Percentiles rank a stretch among this genome's conserved stretches.
These are phyloP conservation scores for Tetragnatha versicolor DNA, from an alignment of 1,140 invertebrate genomes.

Conservation along the genomic window DNA sequence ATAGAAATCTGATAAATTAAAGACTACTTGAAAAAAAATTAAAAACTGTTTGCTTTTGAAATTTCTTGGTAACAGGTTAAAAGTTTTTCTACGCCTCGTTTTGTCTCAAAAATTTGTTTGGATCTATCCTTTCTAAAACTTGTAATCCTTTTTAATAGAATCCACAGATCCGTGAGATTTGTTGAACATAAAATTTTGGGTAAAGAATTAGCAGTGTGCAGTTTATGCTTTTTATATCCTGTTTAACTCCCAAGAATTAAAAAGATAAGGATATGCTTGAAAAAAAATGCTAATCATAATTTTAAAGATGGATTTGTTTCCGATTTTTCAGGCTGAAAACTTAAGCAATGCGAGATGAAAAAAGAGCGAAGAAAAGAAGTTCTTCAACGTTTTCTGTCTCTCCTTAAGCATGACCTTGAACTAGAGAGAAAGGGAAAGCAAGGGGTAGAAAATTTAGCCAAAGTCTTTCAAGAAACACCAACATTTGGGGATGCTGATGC, in stretches of 20 bases:
- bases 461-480: constrained; percentile 88
- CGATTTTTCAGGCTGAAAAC: constrained; percentile 77
- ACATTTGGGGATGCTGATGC: constrained; percentile 88
- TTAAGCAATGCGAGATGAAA: constrained; percentile 90
- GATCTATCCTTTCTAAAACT: no score
- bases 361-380: constrained; percentile 80
- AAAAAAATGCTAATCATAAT: no score
- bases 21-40: no score
- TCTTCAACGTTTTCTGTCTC: constrained; percentile 80
- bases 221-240: not conserved
- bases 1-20: no score
- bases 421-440: constrained; percentile 83
- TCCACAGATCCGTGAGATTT: no score
- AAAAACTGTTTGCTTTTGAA: no score
- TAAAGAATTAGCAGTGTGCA: not conserved
- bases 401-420: constrained; percentile 85
- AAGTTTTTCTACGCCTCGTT: no score
- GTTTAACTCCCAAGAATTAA: not conserved
- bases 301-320: no score
- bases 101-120: no score
- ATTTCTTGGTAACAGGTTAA: no score
- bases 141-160: no score
- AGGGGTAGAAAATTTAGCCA: constrained; percentile 84
- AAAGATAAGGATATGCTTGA: not conserved
- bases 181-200: no score